Conservation (phyloP, 2,113 vertebrate species). For the Alligator sinensis region DNA sequence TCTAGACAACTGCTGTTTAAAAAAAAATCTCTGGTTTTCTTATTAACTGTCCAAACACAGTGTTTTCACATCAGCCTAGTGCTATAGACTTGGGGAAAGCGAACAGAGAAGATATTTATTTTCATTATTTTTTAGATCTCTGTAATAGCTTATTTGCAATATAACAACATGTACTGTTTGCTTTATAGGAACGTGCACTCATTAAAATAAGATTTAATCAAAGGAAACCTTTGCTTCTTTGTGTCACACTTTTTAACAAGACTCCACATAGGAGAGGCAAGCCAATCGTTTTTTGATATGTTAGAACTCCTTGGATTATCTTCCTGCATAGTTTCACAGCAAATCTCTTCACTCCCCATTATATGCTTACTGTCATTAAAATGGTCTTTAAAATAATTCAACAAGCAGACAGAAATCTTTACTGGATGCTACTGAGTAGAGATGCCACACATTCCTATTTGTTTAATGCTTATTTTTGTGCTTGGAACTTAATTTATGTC, state of each 20-base stretch:
- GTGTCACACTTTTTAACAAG: background rate
- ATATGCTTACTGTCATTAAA: background rate
- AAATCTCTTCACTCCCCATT: conserved; percentile 4
- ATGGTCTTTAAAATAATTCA: conserved; percentile 22
- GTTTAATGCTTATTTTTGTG: background rate
- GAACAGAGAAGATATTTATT: conserved; percentile 59
- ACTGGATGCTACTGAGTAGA: background rate
- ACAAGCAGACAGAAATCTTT: background rate
- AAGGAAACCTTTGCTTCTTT: conserved; percentile 20
- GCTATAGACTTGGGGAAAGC: conserved; percentile 53
- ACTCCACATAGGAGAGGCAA: background rate
- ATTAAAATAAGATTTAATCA: conserved; percentile 68
- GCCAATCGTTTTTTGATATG: conserved; percentile 41
- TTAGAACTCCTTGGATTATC: conserved; percentile 46
- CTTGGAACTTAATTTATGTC: background rate
- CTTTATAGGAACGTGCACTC: conserved; percentile 59
- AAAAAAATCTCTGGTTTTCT: background rate
- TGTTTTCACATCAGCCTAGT: conserved; percentile 38
- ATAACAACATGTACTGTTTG: conserved; percentile 16
- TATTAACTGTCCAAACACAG: background rate
- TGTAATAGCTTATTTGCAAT: conserved; percentile 50
- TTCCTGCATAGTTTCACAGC: background rate
- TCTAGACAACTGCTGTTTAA: conserved; percentile 14
- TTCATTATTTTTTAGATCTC: conserved; percentile 64
- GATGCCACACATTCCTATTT: rapidly evolving